Evolutionary conservation across 2,113 vertebrate species (phyloP).

Genomic region (Eurypyga helias): DNA sequence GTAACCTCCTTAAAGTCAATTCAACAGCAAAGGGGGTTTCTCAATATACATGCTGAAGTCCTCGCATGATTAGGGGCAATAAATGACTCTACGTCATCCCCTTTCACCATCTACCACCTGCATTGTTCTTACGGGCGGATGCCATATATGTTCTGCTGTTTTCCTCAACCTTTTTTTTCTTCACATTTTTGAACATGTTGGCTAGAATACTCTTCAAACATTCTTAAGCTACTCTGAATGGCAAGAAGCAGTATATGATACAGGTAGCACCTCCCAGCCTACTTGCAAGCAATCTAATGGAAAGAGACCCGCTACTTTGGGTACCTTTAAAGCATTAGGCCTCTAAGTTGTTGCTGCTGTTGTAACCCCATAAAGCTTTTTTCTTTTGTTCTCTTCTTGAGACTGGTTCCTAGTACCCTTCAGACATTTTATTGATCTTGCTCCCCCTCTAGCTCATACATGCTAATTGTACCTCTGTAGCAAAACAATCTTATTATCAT

Average conservation of each 20-base stretch:
- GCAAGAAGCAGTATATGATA: not conserved
- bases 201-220: not conserved
- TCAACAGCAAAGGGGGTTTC: not conserved
- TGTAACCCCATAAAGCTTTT: slow-evolving; percentile 65
- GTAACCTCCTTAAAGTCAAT: not conserved
- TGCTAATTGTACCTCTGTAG: slow-evolving; percentile 86
- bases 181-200: not conserved
- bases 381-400: slow-evolving; percentile 72
- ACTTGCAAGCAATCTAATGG: not conserved
- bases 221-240: not conserved
- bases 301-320: not conserved
- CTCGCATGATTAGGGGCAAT: not conserved
- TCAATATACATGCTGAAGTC: not conserved
- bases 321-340: not conserved
- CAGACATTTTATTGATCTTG: slow-evolving; percentile 83
- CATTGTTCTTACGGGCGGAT: not conserved
- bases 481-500: slow-evolving; percentile 89
- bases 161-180: not conserved
- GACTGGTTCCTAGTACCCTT: slow-evolving; percentile 72
- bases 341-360: slow-evolving; percentile 19
- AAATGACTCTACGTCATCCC: not conserved
- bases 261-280: slow-evolving; percentile 13
- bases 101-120: slow-evolving; percentile 8
- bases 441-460: slow-evolving; percentile 76
- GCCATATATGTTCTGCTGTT: not conserved